Evolutionary conservation across 2,113 vertebrate genomes (phyloP), one percentile per base, ranked within the genome.

Genomic region (Heterotilapia buettikoferi): DNA sequence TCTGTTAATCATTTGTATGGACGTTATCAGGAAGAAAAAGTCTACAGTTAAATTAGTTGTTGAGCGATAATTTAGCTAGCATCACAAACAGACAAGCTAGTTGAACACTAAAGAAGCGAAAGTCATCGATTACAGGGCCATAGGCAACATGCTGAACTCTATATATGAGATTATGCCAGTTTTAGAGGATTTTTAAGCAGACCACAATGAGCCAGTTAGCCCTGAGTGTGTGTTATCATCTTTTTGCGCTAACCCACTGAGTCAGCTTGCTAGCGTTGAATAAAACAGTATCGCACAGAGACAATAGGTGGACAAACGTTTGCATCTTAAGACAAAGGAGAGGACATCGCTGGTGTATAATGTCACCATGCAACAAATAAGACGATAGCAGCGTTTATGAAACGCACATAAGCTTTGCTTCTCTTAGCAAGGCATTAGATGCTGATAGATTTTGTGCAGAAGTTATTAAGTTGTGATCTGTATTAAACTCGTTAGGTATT

Each of bases 21-120:
- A 5, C 9, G 21, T n/a, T 90, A 86, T 89, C 79, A 10, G 16
- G 4, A 18, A 7, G 10, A 40, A 36, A 86, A 84, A 71, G n/a
- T 85, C 19, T 43, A 66, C 54, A 89, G 82, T 90, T 84, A 83
- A 38, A 86, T 76, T 43, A 93, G 89, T 92, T 93, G 80, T 29
- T 82, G 38, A 88, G 79, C 88, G 78, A 59, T 21, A 80, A 81
- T 73, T 53, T 71, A 89, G 91, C 88, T 94, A 95, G 89, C 89
- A 83, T 47, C 81, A 87, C 83, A 87, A 29, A 43, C 33, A 50
- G 81, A 38, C 61, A 8, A 83, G 92, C 90, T 91, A 92, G 21
- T 82, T 80, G 16, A 40, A 56, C 61, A 57, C 6, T 36, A n/a
- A 91, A 89, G 76, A 86, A 86, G 6, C 16, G 4, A 80, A 63